Percentiles rank a stretch among this genome's conserved stretches.
Evolutionary conservation across 2,113 vertebrate genomes (phyloP).

Genomic region (Pseudorhombus dupliciocellatus): DNA sequence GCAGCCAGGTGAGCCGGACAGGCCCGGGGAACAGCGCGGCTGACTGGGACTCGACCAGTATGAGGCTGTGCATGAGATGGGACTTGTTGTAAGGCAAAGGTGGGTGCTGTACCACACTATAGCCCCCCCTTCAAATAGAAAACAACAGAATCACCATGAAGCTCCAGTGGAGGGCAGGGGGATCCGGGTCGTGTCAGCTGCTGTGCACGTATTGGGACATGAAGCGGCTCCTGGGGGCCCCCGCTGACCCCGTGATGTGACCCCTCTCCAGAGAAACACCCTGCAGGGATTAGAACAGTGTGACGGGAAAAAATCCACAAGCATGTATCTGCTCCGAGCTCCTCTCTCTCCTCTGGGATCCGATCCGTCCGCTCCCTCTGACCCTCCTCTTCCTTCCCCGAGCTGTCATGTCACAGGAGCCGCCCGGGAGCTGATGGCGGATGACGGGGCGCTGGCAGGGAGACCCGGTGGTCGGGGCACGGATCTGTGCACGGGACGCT

Average conservation of each 20-base stretch:
- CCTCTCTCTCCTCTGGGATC: conserved; percentile 30
- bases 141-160: conserved; percentile 16
- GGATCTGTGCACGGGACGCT: conserved; percentile 50
- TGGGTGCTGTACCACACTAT: conserved; percentile 54
- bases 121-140: conserved; percentile 9
- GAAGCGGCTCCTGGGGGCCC: neutral
- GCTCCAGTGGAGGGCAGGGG: conserved; percentile 14
- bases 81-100: conserved; percentile 53
- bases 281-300: conserved; percentile 17
- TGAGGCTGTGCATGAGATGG: conserved; percentile 60
- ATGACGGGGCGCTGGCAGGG: conserved; percentile 57
- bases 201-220: too few relatives aligned
- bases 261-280: conserved; percentile 32
- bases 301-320: neutral
- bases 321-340: conserved; percentile 3
- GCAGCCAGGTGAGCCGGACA: conserved; percentile 57
- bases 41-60: conserved; percentile 53
- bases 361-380: conserved; percentile 56
- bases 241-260: conserved; percentile 31
- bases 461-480: conserved; percentile 61
- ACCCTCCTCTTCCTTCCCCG: conserved; percentile 77
- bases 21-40: conserved; percentile 48
- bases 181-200: conserved; percentile 1
- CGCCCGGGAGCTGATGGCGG: conserved; percentile 55
- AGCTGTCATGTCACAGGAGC: conserved; percentile 82